These are phyloP conservation scores for Radopholus similis DNA, from an alignment of 1,140 invertebrate species.

Conservation along the genomic window DNA sequence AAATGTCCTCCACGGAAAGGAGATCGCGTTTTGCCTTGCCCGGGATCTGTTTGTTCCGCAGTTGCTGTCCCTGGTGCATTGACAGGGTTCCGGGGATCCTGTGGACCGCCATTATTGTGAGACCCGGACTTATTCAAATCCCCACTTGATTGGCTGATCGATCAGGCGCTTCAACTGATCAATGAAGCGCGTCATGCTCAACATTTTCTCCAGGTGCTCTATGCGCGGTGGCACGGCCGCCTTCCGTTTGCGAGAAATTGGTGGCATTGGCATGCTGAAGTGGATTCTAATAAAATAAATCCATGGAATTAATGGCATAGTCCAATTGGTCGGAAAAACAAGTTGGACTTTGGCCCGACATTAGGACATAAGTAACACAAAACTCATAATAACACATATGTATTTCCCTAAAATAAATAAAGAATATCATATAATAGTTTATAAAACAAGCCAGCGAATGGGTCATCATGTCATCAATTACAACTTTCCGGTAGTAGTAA, in stretches of 20 bases:
- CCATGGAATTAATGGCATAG: neutral
- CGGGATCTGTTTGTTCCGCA: constrained; percentile 28
- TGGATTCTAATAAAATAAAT: neutral
- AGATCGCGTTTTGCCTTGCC: constrained; percentile 42
- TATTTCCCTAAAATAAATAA: neutral
- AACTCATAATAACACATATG: neutral
- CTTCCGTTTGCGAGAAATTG: constrained; percentile 4
- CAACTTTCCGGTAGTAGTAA: too few species aligned
- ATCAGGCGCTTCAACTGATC: constrained; percentile 41
- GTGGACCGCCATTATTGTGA: neutral
- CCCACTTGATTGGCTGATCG: constrained; percentile 48
- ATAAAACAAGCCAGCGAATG: neutral
- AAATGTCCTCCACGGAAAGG: constrained; percentile 45
- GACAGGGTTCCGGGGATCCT: constrained; percentile 45
- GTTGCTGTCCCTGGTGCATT: constrained; percentile 8
- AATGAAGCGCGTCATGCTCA: constrained; percentile 48
- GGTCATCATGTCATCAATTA: too few species aligned
- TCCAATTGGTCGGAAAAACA: too few species aligned
- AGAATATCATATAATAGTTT: neutral
- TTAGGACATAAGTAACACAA: too few species aligned
- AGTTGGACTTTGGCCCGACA: too few species aligned
- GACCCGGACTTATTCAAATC: neutral
- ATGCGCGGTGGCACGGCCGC: constrained; percentile 1
- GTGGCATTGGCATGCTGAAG: neutral
- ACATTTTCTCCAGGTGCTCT: constrained; percentile 15